Evolutionary conservation across 2,888 invertebrate species (phyloP).

Genomic region (Amblyteles armatorius): DNA sequence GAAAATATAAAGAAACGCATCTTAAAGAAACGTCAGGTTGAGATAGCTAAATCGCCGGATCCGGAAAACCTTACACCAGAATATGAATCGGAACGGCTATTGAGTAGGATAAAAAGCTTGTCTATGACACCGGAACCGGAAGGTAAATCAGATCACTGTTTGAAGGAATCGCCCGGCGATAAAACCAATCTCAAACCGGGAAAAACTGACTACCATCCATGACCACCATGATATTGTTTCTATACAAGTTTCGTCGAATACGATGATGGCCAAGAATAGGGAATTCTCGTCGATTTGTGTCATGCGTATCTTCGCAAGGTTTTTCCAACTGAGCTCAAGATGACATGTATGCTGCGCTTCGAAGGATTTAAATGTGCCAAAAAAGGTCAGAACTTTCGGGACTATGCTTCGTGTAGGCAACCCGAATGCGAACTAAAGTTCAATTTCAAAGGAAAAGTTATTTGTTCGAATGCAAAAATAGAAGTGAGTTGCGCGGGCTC

Average conservation of each 20-base stretch:
- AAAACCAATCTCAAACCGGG: neutral
- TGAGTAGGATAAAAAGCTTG: neutral
- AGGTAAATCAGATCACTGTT: neutral
- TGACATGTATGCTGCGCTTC: slow-evolving; percentile 30
- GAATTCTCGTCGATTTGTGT: slow-evolving; percentile 24
- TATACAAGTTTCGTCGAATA: neutral
- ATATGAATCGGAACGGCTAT: slow-evolving; percentile 7
- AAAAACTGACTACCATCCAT: neutral
- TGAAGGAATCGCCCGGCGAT: neutral
- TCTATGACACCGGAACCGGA: slow-evolving; percentile 3
- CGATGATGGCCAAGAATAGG: neutral
- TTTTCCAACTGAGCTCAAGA: slow-evolving; percentile 13
- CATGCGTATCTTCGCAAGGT: slow-evolving; percentile 14
- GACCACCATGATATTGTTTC: no score
- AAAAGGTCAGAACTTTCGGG: slow-evolving; percentile 21
- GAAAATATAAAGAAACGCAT: slow-evolving; percentile 3
- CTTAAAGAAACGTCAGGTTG: neutral
- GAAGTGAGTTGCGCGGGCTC: slow-evolving; percentile 21
- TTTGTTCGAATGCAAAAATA: neutral
- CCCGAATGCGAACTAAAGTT: no score
- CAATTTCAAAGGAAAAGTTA: slow-evolving; percentile 31
- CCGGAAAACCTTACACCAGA: neutral
- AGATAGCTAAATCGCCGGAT: neutral
- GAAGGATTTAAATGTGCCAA: neutral
- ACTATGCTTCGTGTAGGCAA: slow-evolving; percentile 10